These are phyloP conservation scores for Bugula neritina DNA, from an alignment of 2,888 invertebrate species.

Conservation along the genomic window DNA sequence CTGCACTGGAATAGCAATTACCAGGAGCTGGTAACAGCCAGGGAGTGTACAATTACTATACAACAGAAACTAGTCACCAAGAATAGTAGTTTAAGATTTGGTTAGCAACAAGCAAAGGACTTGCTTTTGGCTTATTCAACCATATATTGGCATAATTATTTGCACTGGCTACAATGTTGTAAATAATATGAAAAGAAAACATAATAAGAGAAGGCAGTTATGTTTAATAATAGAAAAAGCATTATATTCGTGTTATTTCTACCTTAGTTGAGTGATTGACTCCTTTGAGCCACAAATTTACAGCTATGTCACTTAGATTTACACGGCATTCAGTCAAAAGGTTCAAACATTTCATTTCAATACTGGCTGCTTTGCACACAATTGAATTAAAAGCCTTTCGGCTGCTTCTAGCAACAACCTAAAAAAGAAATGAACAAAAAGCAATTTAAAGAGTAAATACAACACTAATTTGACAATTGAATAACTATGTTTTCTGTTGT, in stretches of 20 bases:
- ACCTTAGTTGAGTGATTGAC: neutral
- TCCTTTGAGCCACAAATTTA: neutral
- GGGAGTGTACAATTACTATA: no score
- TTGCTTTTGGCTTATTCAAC: neutral
- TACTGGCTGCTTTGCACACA: neutral
- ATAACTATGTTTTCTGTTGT: neutral
- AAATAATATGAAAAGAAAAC: neutral
- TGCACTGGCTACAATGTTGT: neutral
- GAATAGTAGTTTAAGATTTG: neutral
- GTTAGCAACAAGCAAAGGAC: neutral
- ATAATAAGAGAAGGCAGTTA: neutral
- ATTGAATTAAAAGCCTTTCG: neutral
- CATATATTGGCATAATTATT: neutral
- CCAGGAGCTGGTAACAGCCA: no score
- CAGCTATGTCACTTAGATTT: neutral
- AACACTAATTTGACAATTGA: slow-evolving; percentile 14
- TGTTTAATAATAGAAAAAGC: neutral
- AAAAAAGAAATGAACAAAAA: neutral
- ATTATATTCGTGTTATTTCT: neutral
- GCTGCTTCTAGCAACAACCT: neutral
- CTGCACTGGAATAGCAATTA: no score
- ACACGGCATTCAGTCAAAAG: neutral
- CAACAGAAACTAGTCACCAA: no score
- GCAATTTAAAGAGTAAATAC: slow-evolving; percentile 6
- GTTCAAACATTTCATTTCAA: neutral